Percentiles rank a stretch among this genome's conserved stretches.
Conservation (phyloP, 2,797 vertebrate genomes). For the Amniataba percoides region DNA sequence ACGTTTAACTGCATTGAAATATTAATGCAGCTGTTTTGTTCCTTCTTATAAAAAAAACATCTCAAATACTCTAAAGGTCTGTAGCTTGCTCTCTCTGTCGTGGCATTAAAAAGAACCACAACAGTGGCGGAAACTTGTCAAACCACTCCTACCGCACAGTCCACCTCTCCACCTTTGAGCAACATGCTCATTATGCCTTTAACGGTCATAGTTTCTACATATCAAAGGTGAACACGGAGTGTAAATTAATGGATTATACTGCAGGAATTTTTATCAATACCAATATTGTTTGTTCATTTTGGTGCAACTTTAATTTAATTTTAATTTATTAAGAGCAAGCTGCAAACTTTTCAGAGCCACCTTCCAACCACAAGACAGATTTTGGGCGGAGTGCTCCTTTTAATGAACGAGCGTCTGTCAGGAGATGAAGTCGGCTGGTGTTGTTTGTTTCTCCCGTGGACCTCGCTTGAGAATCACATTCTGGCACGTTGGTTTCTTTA, state of each 20-base stretch:
- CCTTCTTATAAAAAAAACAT: background rate
- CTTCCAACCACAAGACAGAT: background rate
- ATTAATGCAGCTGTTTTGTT: slow-evolving; percentile 3
- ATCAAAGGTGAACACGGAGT: background rate
- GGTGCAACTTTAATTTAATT: too few species aligned
- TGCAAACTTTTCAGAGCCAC: background rate
- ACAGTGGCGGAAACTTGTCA: background rate
- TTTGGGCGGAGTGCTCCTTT: background rate
- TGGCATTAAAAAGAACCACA: background rate
- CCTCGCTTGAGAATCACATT: slow-evolving; percentile 16
- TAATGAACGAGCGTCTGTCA: slow-evolving; percentile 2
- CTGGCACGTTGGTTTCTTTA: slow-evolving; percentile 13
- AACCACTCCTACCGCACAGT: background rate
- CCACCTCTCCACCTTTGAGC: background rate
- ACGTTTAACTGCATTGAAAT: background rate
- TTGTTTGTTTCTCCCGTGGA: slow-evolving; percentile 11
- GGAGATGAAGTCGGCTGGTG: slow-evolving; percentile 9
- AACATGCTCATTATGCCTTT: background rate
- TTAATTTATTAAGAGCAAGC: too few species aligned
- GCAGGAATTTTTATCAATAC: background rate
- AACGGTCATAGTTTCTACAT: background rate
- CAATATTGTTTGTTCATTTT: background rate
- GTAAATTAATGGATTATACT: background rate
- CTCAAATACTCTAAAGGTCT: background rate
- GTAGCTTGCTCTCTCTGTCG: background rate